Evolutionary conservation across 2,113 vertebrate species (phyloP), one percentile per base, ranked within the genome.

Genomic region (Bolborhynchus lineola): DNA sequence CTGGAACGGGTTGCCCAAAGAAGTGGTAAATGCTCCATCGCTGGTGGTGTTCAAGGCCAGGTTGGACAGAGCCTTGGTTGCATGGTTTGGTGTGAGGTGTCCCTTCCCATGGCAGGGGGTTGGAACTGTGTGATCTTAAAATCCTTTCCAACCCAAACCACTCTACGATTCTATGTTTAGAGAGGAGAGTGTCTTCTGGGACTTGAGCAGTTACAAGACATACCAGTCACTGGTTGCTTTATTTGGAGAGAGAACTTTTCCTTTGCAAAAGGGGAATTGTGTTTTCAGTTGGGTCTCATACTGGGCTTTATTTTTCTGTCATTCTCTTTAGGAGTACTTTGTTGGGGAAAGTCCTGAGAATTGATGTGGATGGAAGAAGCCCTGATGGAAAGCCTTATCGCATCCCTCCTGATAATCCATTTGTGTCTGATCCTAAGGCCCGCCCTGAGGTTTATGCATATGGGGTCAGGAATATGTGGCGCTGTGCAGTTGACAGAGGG

Each of bases 391-490:
- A 81, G 59, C 97, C 62, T 14, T 99, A 99, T 79, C 35, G 57
- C 62, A 97, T 99, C 47, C 98, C 98, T 25, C 44, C 25, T 4
- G 98, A 98, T 71, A 99, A 99, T 81, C 99, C 99, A 0, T 99
- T 99, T 35, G 18, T 97, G 3, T 65, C 83, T 12, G 98, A 99
- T 23, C 92, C 94, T 3, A 95, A 94, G 10, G 98, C 98, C 16
- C 53, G 80, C 7, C 98, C 98, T 0, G 98, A 99, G 52, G 88
- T 99, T 92, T 99, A 98, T 6, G 98, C 98, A 1, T 99, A 98
- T 0, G 98, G 99, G 7, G 94, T 99, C 78, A 95, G 99, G 60
- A 99, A 99, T 90, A 98, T 98, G 98, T 99, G 99, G 98, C 92
- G 97, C 25, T 99, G 98, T 93, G 98, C 99, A 0, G 98, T 98